Evolutionary conservation across 2,797 vertebrate genomes (phyloP).

Genomic region (Microcaecilia unicolor): DNA sequence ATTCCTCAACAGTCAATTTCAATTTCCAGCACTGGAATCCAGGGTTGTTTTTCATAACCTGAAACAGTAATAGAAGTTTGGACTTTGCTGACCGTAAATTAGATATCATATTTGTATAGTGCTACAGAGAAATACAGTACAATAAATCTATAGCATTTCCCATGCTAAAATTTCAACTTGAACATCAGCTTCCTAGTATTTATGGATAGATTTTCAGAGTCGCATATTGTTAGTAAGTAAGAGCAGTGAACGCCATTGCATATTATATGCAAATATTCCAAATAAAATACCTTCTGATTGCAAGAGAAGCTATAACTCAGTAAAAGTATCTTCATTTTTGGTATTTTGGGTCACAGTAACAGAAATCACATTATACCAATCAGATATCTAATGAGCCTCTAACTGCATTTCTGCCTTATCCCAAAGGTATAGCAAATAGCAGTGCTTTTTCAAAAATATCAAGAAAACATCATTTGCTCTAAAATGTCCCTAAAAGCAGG

Average conservation of each 20-base stretch:
- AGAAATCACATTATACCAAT: slow-evolving; percentile 54
- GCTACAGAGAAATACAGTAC: slow-evolving; percentile 17
- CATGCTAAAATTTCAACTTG: slow-evolving; percentile 24
- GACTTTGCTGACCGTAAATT: neutral
- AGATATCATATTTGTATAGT: slow-evolving; percentile 1
- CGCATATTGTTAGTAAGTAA: neutral
- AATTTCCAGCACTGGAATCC: neutral
- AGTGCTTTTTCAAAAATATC: slow-evolving; percentile 59
- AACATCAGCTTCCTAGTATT: slow-evolving; percentile 27
- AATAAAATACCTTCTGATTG: slow-evolving; percentile 20
- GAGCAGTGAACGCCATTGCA: slow-evolving; percentile 15
- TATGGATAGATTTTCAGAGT: slow-evolving; percentile 28
- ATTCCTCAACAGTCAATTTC: neutral
- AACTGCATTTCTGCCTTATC: slow-evolving; percentile 64
- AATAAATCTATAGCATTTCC: slow-evolving; percentile 17
- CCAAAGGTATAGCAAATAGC: slow-evolving; percentile 65
- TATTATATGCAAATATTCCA: slow-evolving; percentile 32
- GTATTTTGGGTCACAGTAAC: slow-evolving; percentile 39
- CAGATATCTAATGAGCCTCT: slow-evolving; percentile 63
- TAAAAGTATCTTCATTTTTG: slow-evolving; percentile 32
- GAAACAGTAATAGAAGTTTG: slow-evolving; percentile 5
- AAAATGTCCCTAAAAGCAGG: slow-evolving; percentile 73
- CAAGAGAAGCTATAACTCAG: slow-evolving; percentile 21
- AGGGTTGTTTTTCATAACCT: neutral
- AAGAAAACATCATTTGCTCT: slow-evolving; percentile 72